These are phyloP conservation scores for Enteromius viviparus DNA, from an alignment of 2,797 vertebrate genomes.

Conservation along the genomic window DNA sequence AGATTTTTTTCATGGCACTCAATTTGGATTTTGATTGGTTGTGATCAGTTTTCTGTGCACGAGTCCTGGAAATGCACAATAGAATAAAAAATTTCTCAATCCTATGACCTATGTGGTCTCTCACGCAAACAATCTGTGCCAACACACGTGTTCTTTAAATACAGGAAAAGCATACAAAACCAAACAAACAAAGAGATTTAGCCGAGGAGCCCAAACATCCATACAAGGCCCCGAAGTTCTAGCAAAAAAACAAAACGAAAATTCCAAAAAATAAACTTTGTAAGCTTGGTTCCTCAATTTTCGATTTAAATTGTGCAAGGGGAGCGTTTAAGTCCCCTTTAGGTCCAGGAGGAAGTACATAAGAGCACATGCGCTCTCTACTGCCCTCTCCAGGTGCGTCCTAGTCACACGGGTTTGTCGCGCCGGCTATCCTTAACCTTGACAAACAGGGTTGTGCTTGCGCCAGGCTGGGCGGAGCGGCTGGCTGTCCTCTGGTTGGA, in stretches of 20 bases:
- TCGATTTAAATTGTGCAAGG: constrained; percentile 66
- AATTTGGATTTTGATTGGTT: constrained; percentile 74
- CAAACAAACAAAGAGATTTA: constrained; percentile 51
- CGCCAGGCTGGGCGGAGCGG: constrained; percentile 60
- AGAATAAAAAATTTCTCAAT: constrained; percentile 30
- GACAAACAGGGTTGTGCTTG: constrained; percentile 77
- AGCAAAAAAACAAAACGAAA: constrained; percentile 56
- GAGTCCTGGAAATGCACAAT: constrained; percentile 51
- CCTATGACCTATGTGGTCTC: constrained; percentile 48
- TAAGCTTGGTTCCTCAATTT: constrained; percentile 76
- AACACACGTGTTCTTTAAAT: constrained; percentile 59
- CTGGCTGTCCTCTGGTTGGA: constrained; percentile 74
- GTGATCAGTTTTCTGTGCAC: constrained; percentile 52
- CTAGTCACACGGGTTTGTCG: constrained; percentile 78
- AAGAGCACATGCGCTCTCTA: constrained; percentile 36
- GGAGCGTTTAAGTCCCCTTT: constrained; percentile 58
- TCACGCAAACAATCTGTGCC: constrained; percentile 48
- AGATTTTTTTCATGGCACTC: constrained; percentile 80
- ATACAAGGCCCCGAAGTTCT: constrained; percentile 58
- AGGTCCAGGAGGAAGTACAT: constrained; percentile 37
- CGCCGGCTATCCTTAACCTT: constrained; percentile 78
- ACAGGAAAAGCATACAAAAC: constrained; percentile 62
- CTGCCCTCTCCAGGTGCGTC: constrained; percentile 39
- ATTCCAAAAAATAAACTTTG: constrained; percentile 77
- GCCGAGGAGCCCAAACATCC: constrained; percentile 59